Conservation (phyloP, 2,888 invertebrate species). For the Patella caerulea region DNA sequence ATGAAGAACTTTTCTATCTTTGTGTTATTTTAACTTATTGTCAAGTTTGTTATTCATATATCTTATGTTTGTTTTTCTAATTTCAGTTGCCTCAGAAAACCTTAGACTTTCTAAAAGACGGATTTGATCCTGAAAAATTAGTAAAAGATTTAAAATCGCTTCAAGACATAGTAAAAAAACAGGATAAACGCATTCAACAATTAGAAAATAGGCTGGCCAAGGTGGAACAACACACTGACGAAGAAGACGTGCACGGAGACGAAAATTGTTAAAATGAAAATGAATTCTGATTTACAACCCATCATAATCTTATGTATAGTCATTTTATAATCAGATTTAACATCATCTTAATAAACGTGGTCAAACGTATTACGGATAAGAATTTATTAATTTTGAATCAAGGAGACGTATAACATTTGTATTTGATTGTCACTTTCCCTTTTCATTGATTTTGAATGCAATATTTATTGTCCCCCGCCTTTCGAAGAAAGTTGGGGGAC, state of each 20-base stretch:
- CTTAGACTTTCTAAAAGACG: constrained; percentile 16
- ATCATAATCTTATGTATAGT: no score
- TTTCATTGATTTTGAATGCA: no score
- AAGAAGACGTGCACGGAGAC: constrained; percentile 27
- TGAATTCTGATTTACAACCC: no score
- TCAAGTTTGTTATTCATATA: not conserved
- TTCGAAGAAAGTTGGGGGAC: no score
- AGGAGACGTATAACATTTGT: no score
- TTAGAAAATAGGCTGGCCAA: constrained; percentile 52
- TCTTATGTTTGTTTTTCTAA: not conserved
- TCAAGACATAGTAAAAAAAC: constrained; percentile 52
- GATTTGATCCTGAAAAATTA: constrained; percentile 46
- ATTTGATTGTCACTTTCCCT: no score
- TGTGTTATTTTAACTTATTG: not conserved
- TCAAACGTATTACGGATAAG: no score
- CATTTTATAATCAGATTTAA: no score
- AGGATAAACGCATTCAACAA: constrained; percentile 54
- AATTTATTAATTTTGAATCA: no score
- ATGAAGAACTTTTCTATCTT: constrained; percentile 18
- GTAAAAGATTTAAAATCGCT: constrained; percentile 55
- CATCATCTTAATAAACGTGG: no score
- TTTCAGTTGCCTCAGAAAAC: not conserved
- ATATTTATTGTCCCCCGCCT: no score
- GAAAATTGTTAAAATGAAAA: not conserved
- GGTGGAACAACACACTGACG: constrained; percentile 38